Evolutionary conservation across 2,797 vertebrate genomes (phyloP).

Genomic region (Chelon labrosus): DNA sequence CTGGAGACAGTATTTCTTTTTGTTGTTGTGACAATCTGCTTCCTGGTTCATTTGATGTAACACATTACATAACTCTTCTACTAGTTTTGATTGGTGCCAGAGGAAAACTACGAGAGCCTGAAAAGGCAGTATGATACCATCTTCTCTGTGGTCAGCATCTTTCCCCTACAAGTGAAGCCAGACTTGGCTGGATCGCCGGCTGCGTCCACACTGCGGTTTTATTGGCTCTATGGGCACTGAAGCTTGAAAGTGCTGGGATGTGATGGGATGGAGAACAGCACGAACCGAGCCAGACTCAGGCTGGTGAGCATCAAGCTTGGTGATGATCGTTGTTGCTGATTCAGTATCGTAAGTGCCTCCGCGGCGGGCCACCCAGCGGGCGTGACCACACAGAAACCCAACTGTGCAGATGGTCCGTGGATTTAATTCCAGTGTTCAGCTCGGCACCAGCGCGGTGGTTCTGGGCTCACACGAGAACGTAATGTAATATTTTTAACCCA

Average conservation of each 20-base stretch:
- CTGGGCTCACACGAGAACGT: slow-evolving; percentile 24
- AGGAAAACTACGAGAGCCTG: slow-evolving; percentile 19
- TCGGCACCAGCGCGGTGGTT: slow-evolving; percentile 33
- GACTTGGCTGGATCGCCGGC: slow-evolving; percentile 30
- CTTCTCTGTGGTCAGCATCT: slow-evolving; percentile 40
- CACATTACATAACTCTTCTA: neutral
- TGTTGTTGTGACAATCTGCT: neutral
- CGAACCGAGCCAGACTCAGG: slow-evolving; percentile 6
- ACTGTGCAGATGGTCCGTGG: slow-evolving; percentile 58
- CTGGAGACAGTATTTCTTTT: neutral
- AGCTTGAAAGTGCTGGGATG: slow-evolving; percentile 54
- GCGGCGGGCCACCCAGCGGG: slow-evolving; percentile 76
- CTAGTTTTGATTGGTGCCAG: neutral
- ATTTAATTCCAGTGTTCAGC: slow-evolving; percentile 23
- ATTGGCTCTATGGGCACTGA: slow-evolving; percentile 56
- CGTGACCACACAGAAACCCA: slow-evolving; percentile 64
- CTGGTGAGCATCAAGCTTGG: slow-evolving; percentile 31
- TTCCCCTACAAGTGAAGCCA: slow-evolving; percentile 35
- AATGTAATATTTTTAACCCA: slow-evolving; percentile 51
- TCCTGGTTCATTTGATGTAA: slow-evolving; percentile 13
- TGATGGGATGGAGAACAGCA: slow-evolving; percentile 16
- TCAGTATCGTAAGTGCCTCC: slow-evolving; percentile 69
- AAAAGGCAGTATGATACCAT: slow-evolving; percentile 28
- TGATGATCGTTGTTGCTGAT: slow-evolving; percentile 74
- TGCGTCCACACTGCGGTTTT: slow-evolving; percentile 58